A percentile compares a stretch with the other conserved stretches of the same genome.
Conservation (phyloP, 2,797 vertebrate species). For the Macrochelys suwanniensis region DNA sequence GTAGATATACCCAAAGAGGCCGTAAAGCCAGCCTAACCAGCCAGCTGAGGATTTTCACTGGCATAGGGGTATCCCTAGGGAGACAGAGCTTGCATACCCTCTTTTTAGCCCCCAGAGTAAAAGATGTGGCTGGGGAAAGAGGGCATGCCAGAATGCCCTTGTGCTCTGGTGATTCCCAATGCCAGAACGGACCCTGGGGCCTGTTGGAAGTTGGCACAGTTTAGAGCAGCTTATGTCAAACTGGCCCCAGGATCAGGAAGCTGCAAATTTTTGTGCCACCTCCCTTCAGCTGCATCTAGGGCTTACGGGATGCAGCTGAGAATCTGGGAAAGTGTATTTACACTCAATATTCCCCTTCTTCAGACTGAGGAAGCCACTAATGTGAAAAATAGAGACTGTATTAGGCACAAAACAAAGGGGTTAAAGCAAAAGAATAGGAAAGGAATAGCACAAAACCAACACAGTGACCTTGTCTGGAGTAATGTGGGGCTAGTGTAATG, state of each 20-base stretch:
- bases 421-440: neutral
- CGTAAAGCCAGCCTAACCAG: rapidly evolving
- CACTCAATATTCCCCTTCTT: rapidly evolving
- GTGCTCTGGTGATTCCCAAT: rapidly evolving
- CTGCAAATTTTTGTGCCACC: neutral
- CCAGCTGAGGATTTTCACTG: neutral
- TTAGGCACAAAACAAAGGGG: neutral
- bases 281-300: neutral
- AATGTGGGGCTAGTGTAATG: constrained; percentile 26
- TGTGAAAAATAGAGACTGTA: rapidly evolving
- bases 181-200: rapidly evolving
- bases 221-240: neutral
- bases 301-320: rapidly evolving
- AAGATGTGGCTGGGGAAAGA: rapidly evolving
- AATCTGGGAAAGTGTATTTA: neutral
- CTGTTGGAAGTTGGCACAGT: neutral
- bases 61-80: rapidly evolving
- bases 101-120: neutral
- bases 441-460: neutral
- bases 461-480: neutral
- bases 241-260: neutral
- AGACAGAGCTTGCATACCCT: neutral
- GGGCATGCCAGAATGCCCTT: neutral
- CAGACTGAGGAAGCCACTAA: neutral
- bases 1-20: neutral